Conservation (phyloP, 2,888 invertebrate genomes). For the Yponomeuta malinellus region DNA sequence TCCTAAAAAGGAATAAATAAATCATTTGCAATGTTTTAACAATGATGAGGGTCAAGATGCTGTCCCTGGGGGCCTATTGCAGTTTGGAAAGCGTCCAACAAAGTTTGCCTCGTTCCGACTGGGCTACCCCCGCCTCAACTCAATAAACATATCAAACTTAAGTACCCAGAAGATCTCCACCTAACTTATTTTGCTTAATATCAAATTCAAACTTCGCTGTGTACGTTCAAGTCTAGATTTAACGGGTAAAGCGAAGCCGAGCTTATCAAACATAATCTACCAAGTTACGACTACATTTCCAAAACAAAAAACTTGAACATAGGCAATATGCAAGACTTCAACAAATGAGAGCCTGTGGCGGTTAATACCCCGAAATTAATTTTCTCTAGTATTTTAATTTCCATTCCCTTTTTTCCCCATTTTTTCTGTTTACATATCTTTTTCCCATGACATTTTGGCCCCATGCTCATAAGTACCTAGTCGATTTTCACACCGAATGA, state of each 20-base stretch:
- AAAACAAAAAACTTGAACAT: background rate
- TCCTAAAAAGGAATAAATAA: background rate
- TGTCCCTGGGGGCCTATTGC: background rate
- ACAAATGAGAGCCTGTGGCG: too few relatives aligned
- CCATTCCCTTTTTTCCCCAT: too few relatives aligned
- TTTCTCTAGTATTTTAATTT: too few relatives aligned
- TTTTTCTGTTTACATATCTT: too few relatives aligned
- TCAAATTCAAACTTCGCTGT: background rate
- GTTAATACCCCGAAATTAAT: too few relatives aligned
- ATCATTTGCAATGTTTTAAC: background rate
- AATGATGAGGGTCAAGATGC: background rate
- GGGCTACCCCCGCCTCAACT: conserved; percentile 1
- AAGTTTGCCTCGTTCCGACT: conserved; percentile 5
- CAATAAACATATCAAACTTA: conserved; percentile 12
- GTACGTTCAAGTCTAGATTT: background rate
- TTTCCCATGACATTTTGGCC: too few relatives aligned
- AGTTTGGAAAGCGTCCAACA: conserved; percentile 2
- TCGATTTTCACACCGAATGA: too few relatives aligned
- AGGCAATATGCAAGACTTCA: too few relatives aligned
- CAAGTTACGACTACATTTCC: background rate
- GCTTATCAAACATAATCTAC: background rate
- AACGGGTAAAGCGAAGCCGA: background rate
- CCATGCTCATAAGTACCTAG: too few relatives aligned
- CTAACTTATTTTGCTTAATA: conserved; percentile 9
- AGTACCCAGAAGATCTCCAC: conserved; percentile 10